Percentiles rank a stretch among this genome's conserved stretches.
These are phyloP conservation scores for Fistularia commersonii DNA, from an alignment of 2,797 vertebrate species.

Conservation along the genomic window DNA sequence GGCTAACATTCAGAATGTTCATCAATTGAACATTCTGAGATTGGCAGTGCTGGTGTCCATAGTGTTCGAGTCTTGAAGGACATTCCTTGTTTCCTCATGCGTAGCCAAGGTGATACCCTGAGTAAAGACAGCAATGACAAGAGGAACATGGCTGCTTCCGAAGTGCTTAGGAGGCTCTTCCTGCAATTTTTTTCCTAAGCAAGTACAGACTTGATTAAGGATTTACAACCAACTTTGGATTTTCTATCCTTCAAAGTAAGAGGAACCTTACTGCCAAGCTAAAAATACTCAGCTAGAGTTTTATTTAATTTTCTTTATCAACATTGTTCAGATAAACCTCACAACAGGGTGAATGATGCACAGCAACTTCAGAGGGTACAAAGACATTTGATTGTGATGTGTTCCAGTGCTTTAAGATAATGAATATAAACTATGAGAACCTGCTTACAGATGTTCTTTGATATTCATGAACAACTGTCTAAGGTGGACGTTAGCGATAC, in stretches of 20 bases:
- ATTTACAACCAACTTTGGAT: conserved; percentile 11
- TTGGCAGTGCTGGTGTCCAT: conserved; percentile 74
- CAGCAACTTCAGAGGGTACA: conserved; percentile 49
- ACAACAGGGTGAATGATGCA: conserved; percentile 14
- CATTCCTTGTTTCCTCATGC: conserved; percentile 65
- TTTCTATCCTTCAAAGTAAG: conserved; percentile 4
- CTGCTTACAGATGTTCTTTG: conserved; percentile 81
- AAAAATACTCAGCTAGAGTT: not conserved
- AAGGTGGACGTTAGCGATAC: conserved; percentile 75
- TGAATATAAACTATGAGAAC: conserved; percentile 64
- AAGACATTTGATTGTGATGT: conserved; percentile 61
- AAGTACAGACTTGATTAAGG: conserved; percentile 12
- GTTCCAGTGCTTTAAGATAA: conserved; percentile 64
- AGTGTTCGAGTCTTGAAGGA: conserved; percentile 69
- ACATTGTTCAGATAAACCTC: conserved; percentile 52
- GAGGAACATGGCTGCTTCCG: conserved; percentile 32
- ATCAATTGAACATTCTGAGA: conserved; percentile 71
- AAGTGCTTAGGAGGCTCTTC: conserved; percentile 29
- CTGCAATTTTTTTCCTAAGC: conserved; percentile 35
- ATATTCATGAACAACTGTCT: conserved; percentile 87
- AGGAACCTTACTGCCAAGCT: not conserved
- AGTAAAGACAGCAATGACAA: conserved; percentile 50
- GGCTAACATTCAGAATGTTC: conserved; percentile 68
- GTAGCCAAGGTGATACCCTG: conserved; percentile 76
- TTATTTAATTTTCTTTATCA: conserved; percentile 31